These are phyloP conservation scores for Nicator chloris DNA, from an alignment of 2,113 vertebrate species.

Conservation along the genomic window DNA sequence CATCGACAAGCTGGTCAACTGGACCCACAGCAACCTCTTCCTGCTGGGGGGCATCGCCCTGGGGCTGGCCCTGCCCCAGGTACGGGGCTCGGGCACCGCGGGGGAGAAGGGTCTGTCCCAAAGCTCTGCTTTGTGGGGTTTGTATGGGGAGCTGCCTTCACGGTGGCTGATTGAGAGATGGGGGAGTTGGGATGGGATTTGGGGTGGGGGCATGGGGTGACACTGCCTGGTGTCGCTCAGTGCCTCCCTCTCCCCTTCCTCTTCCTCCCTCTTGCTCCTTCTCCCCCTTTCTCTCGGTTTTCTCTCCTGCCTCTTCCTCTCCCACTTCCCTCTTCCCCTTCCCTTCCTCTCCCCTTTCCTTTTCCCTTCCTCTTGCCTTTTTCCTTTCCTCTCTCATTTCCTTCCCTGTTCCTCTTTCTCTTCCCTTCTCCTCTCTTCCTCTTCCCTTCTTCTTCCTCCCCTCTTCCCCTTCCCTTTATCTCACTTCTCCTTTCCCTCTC, in stretches of 20 bases:
- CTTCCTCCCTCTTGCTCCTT: too few relatives aligned
- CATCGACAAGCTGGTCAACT: constrained; percentile 90
- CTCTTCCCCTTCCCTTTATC: neutral
- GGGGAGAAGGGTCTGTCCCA: rapidly evolving
- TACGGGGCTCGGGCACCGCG: neutral
- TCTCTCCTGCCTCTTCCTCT: neutral
- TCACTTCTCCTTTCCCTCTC: neutral
- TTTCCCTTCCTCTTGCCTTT: neutral
- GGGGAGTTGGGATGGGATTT: neutral
- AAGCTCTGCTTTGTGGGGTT: neutral
- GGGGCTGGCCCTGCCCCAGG: constrained; percentile 91
- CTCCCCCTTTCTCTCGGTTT: too few relatives aligned
- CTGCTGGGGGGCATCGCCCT: constrained; percentile 86
- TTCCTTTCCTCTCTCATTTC: neutral
- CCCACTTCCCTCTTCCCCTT: too few relatives aligned
- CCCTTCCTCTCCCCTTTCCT: neutral
- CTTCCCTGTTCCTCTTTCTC: too few relatives aligned
- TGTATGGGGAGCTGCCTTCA: neutral
- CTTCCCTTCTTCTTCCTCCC: neutral
- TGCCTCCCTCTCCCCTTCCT: neutral
- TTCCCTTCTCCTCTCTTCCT: too few relatives aligned
- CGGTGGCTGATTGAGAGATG: rapidly evolving
- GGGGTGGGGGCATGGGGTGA: neutral
- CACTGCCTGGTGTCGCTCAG: rapidly evolving
- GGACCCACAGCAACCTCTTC: constrained; percentile 92